Evolutionary conservation across 2,888 invertebrate species (phyloP).

Genomic region (Sisyra terminalis): DNA sequence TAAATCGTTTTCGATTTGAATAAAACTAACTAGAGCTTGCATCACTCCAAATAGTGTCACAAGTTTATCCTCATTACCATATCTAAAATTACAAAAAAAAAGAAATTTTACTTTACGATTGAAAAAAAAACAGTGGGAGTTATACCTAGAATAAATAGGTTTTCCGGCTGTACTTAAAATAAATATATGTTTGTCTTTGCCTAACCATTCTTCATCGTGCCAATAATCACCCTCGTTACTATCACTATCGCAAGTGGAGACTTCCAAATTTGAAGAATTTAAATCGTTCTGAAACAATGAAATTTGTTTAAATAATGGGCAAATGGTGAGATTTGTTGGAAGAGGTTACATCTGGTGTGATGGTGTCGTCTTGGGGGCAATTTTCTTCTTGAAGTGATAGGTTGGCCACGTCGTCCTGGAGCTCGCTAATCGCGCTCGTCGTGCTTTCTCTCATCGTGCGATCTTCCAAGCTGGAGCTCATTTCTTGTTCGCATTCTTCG

Average conservation of each 20-base stretch:
- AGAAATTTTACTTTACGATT: constrained; percentile 7
- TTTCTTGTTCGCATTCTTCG: constrained; percentile 44
- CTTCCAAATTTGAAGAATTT: background rate
- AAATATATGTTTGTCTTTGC: constrained; percentile 81
- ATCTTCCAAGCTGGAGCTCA: constrained; percentile 45
- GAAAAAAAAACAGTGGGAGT: background rate
- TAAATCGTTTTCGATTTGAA: constrained; percentile 69
- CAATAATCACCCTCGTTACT: constrained; percentile 41
- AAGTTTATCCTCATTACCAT: constrained; percentile 85
- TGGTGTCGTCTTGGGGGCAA: constrained; percentile 11
- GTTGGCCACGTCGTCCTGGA: constrained; percentile 30
- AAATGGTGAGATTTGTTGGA: constrained; percentile 6
- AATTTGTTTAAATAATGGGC: background rate
- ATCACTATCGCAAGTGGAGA: background rate
- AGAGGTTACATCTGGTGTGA: constrained; percentile 14
- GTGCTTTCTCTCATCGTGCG: constrained; percentile 32
- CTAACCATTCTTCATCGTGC: constrained; percentile 55
- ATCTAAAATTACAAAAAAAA: too few species aligned
- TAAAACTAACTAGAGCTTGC: constrained; percentile 83
- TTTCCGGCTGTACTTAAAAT: constrained; percentile 92
- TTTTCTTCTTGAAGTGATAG: constrained; percentile 3
- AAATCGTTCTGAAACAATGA: background rate
- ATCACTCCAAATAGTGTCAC: constrained; percentile 90
- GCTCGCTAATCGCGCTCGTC: constrained; percentile 39
- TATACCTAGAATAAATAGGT: constrained; percentile 83